Evolutionary conservation across 2,797 vertebrate species (phyloP).

Genomic region (Enteromius trimaculatus): DNA sequence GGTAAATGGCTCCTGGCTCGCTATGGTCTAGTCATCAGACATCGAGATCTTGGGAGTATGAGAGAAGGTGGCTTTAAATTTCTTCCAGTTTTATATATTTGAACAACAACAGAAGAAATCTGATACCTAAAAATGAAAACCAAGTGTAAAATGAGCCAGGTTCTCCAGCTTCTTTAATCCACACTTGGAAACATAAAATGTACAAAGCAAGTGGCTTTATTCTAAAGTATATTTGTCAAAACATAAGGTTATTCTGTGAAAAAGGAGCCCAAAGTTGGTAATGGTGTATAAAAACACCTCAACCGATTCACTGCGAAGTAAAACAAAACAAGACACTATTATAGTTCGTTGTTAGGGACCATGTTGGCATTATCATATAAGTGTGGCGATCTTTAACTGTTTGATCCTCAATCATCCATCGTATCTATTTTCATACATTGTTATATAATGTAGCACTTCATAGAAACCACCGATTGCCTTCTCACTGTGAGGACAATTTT

Average conservation of each 20-base stretch:
- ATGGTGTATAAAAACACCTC: not conserved
- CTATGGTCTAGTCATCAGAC: not conserved
- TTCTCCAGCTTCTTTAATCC: not conserved
- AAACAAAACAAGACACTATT: not conserved
- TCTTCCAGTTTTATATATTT: not conserved
- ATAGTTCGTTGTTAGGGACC: not conserved
- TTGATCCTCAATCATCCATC: slow-evolving; percentile 12
- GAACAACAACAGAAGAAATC: not conserved
- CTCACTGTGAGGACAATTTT: slow-evolving; percentile 38
- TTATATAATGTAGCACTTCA: slow-evolving; percentile 36
- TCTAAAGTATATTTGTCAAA: not conserved
- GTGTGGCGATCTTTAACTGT: slow-evolving; percentile 11
- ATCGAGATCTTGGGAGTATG: not conserved
- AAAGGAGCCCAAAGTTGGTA: not conserved
- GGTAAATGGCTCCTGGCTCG: slow-evolving; percentile 19
- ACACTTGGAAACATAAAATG: not conserved
- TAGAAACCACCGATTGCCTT: slow-evolving; percentile 30
- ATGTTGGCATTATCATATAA: slow-evolving; percentile 9
- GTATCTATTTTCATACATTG: slow-evolving; percentile 9
- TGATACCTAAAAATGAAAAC: not conserved
- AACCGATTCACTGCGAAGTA: not conserved
- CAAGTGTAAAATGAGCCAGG: not conserved
- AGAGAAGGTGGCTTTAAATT: not conserved
- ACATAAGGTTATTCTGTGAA: not conserved
- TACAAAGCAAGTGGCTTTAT: not conserved